These are phyloP conservation scores for Hydropsyche betteni DNA, from an alignment of 2,888 invertebrate genomes.

Conservation along the genomic window DNA sequence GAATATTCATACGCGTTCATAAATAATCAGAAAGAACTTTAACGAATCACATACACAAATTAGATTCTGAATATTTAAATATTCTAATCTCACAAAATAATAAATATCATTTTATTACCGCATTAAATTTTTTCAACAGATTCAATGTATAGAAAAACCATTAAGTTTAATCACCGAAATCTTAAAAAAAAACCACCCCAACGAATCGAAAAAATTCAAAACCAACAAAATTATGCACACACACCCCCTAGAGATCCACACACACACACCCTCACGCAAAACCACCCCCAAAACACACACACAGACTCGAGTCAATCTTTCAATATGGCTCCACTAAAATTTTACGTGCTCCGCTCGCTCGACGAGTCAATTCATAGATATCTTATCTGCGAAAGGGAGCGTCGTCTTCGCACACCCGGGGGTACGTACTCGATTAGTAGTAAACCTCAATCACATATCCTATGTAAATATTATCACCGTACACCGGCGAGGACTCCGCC, in stretches of 20 bases:
- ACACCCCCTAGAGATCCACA: not conserved
- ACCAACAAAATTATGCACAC: constrained; percentile 14
- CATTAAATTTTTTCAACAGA: too few relatives aligned
- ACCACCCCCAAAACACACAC: too few relatives aligned
- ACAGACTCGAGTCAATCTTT: constrained; percentile 43
- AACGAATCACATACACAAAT: too few relatives aligned
- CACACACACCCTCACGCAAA: not conserved
- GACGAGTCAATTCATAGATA: constrained; percentile 40
- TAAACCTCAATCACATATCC: constrained; percentile 49
- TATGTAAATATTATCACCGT: constrained; percentile 44
- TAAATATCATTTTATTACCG: too few relatives aligned
- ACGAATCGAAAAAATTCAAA: too few relatives aligned
- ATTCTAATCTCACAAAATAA: too few relatives aligned
- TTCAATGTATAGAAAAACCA: too few relatives aligned
- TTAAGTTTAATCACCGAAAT: too few relatives aligned
- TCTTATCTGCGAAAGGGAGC: constrained; percentile 29
- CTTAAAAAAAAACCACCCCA: too few relatives aligned
- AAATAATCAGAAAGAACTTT: too few relatives aligned
- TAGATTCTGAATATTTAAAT: too few relatives aligned
- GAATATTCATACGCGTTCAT: too few relatives aligned
- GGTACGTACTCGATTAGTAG: constrained; percentile 43
- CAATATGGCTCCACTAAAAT: constrained; percentile 47
- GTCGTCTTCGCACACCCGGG: constrained; percentile 33
- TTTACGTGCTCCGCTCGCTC: constrained; percentile 43
- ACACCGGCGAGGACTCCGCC: not conserved